A percentile compares a stretch with the other conserved stretches of the same genome.
Evolutionary conservation across 2,888 invertebrate species (phyloP).

Genomic region (Lamellibrachia columna): DNA sequence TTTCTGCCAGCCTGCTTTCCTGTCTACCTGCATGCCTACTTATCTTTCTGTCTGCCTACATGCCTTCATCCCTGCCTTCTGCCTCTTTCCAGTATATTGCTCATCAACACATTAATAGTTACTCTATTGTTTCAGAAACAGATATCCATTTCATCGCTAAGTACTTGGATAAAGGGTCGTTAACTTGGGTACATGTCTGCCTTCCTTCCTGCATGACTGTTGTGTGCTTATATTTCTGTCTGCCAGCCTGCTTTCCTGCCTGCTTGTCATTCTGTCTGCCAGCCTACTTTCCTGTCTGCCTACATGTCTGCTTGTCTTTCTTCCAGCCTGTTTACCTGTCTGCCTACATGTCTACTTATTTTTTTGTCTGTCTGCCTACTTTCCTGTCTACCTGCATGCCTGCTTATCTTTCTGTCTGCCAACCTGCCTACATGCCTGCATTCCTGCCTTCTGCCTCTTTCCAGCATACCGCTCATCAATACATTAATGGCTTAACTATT

Average conservation of each 20-base stretch:
- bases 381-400: not conserved
- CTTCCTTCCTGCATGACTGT: not conserved
- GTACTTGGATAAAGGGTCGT: slow-evolving; percentile 50
- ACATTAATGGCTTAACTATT: slow-evolving; percentile 1
- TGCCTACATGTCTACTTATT: not conserved
- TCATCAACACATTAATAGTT: slow-evolving; percentile 3
- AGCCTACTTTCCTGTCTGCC: not conserved
- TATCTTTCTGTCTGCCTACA: not conserved
- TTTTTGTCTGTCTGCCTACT: not conserved
- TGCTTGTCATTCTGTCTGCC: no score
- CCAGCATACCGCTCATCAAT: not conserved
- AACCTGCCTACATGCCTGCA: not conserved
- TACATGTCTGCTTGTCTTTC: not conserved
- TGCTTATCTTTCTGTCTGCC: no score
- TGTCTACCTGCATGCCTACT: not conserved
- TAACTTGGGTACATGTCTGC: no score
- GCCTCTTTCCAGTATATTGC: not conserved
- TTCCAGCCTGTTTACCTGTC: not conserved
- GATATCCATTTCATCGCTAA: slow-evolving; percentile 53
- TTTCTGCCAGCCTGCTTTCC: not conserved
- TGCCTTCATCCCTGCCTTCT: not conserved
- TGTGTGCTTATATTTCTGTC: not conserved
- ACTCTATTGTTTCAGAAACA: slow-evolving; percentile 47
- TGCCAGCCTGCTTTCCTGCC: not conserved
- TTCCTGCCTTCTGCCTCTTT: not conserved